Conservation (phyloP, 2,797 vertebrate species). For the Parauchenoglanis punctatus region DNA sequence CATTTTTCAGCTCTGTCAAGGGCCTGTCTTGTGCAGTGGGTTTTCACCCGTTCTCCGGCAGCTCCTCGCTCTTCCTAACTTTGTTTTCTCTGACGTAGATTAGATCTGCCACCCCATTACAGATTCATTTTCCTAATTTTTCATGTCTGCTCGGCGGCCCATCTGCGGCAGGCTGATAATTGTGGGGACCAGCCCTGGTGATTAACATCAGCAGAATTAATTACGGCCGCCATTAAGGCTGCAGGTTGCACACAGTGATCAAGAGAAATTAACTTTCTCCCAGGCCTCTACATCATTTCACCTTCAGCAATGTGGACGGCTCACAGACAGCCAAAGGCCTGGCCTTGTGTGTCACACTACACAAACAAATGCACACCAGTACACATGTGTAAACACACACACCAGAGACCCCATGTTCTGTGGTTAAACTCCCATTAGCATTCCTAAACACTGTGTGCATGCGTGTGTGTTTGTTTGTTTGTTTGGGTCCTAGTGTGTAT, state of each 20-base stretch:
- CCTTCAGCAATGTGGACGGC: conserved; percentile 96
- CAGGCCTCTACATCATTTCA: conserved; percentile 98
- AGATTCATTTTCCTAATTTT: conserved; percentile 99
- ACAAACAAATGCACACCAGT: conserved; percentile 68
- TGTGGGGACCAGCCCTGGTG: conserved; percentile 99
- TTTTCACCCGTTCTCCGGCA: conserved; percentile 90
- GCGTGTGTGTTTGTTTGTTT: background rate
- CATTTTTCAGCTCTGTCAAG: conserved; percentile 98
- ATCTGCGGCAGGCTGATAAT: conserved; percentile 99
- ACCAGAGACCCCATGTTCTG: conserved; percentile 26
- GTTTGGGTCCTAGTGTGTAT: background rate
- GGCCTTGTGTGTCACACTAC: conserved; percentile 61
- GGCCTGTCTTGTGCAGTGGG: conserved; percentile 81
- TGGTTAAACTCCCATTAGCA: conserved; percentile 19
- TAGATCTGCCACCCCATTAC: conserved; percentile 99
- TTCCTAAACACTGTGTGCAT: background rate
- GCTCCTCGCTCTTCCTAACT: conserved; percentile 93
- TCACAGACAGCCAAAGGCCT: conserved; percentile 83
- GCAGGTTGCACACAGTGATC: conserved; percentile 99
- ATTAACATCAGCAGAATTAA: conserved; percentile 99
- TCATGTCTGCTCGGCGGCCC: conserved; percentile 99
- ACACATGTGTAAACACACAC: conserved; percentile 47
- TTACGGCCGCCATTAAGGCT: conserved; percentile 99
- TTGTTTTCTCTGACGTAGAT: conserved; percentile 99
- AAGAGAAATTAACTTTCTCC: conserved; percentile 99